Conservation (phyloP, 1,140 invertebrate species). For the Drosophila nikananu region DNA sequence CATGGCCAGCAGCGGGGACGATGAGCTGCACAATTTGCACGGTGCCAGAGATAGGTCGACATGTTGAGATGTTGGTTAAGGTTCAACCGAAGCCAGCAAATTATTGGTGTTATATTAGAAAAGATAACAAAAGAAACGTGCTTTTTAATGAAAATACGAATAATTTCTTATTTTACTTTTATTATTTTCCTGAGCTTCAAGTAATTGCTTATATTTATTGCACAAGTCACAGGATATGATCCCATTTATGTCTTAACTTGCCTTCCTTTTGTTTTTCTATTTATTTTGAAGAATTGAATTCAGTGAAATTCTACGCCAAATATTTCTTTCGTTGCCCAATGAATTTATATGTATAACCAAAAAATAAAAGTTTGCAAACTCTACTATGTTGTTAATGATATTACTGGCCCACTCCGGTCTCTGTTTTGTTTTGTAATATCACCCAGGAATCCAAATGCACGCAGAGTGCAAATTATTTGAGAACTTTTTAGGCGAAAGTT, state of each 20-base stretch:
- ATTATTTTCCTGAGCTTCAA: neutral
- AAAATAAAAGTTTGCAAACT: neutral
- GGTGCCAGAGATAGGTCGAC: constrained; percentile 35
- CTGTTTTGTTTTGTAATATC: constrained; percentile 17
- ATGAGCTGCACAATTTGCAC: constrained; percentile 43
- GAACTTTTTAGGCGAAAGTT: constrained; percentile 16
- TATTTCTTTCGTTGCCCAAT: constrained; percentile 1
- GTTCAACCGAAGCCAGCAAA: constrained; percentile 6
- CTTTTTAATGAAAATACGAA: neutral
- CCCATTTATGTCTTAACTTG: neutral
- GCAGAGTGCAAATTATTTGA: constrained; percentile 16
- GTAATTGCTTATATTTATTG: neutral
- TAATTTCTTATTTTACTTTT: neutral
- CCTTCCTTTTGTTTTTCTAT: neutral
- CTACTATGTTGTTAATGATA: constrained; percentile 5
- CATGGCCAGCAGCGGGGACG: constrained; percentile 35
- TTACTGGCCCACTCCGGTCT: neutral
- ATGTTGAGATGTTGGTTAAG: constrained; percentile 32
- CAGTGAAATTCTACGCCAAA: too few relatives aligned
- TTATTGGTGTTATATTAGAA: constrained; percentile 1
- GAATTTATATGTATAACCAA: neutral
- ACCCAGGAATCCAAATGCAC: constrained; percentile 6
- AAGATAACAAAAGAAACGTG: neutral
- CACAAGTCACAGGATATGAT: neutral
- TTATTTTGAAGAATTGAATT: too few relatives aligned